phyloP scores from a whole-genome alignment of 2,888 invertebrate genomes.

The Calephelis perditalis region DNA sequence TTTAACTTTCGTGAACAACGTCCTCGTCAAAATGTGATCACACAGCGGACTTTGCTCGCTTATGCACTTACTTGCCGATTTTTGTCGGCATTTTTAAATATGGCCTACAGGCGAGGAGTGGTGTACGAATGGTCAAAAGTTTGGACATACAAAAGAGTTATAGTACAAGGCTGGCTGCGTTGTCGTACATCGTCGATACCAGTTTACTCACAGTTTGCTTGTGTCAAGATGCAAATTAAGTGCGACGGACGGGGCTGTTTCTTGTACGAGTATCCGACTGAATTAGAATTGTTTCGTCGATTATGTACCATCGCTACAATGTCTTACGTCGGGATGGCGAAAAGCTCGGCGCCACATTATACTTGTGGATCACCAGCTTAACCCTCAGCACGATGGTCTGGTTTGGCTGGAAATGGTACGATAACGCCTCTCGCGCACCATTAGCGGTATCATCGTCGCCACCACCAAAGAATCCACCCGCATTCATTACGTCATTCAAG shows the following conservation, averaged over 20 bases:
- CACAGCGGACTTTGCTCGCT: slow-evolving; percentile 8
- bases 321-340: slow-evolving; percentile 7
- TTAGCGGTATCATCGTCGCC: background rate
- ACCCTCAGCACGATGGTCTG: background rate
- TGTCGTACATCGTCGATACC: background rate
- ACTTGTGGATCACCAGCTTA: slow-evolving; percentile 1
- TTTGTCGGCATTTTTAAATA: slow-evolving; percentile 6
- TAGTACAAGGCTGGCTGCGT: slow-evolving; percentile 4
- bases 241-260: slow-evolving; percentile 1
- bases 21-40: slow-evolving; percentile 5
- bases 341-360: slow-evolving; percentile 7
- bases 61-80: background rate
- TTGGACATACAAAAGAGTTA: background rate
- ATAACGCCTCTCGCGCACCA: background rate
- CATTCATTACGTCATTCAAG: background rate
- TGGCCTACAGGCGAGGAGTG: slow-evolving; percentile 3
- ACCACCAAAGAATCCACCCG: slow-evolving; percentile 11
- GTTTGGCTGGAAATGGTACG: background rate
- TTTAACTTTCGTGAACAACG: slow-evolving; percentile 1
- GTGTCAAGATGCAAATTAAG: background rate
- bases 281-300: slow-evolving; percentile 15
- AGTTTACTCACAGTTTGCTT: slow-evolving; percentile 1
- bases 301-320: slow-evolving; percentile 11
- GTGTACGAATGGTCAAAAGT: slow-evolving; percentile 13
- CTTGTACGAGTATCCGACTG: slow-evolving; percentile 1